phyloP scores from a whole-genome alignment of 2,797 vertebrate genomes.

The Psittacula echo region DNA sequence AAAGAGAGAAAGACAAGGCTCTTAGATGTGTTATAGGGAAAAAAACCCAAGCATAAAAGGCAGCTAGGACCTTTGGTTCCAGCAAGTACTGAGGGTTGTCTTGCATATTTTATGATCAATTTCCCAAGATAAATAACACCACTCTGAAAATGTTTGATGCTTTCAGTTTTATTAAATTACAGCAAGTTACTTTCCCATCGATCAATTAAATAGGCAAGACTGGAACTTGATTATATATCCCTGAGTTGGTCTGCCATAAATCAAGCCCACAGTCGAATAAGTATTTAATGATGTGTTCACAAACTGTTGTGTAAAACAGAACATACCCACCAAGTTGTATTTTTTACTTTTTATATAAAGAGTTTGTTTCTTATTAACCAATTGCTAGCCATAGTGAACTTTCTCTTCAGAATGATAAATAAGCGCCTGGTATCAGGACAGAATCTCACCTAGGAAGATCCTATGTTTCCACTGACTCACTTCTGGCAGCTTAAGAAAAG shows the following conservation, averaged over 20 bases:
- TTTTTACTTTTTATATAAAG: not conserved
- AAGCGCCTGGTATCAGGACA: not conserved
- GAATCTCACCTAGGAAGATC: not conserved
- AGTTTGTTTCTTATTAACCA: not conserved
- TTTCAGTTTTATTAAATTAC: conserved; percentile 37
- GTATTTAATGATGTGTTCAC: conserved; percentile 13
- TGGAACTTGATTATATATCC: not conserved
- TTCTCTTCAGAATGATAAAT: not conserved
- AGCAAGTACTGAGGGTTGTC: not conserved
- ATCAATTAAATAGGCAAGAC: conserved; percentile 9
- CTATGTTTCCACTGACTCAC: not conserved
- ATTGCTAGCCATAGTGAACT: not conserved
- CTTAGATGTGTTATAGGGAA: not conserved
- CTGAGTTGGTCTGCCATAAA: conserved; percentile 7
- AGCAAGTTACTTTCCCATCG: not conserved
- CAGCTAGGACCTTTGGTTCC: not conserved
- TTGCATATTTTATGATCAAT: not conserved
- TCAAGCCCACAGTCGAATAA: not conserved
- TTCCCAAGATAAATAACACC: not conserved
- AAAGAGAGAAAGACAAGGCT: not conserved
- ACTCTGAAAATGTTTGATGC: not conserved
- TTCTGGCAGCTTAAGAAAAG: not conserved
- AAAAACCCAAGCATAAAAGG: not conserved
- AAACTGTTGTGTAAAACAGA: not conserved
- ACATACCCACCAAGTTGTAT: not conserved